Evolutionary conservation across 2,113 vertebrate species (phyloP).

Genomic region (Acanthochromis polyacanthus): DNA sequence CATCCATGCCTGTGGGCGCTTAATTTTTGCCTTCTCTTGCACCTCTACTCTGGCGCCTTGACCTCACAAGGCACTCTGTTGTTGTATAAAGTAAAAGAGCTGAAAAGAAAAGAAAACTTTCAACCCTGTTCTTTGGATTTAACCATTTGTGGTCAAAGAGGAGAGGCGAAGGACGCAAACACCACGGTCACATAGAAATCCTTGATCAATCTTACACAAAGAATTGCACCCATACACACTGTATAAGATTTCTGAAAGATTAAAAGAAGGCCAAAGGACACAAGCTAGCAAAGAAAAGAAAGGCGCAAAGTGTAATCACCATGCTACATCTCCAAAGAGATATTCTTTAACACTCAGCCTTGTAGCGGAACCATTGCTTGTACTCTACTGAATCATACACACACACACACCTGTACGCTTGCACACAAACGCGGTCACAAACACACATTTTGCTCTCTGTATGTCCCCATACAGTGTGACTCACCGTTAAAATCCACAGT

Average conservation of each 20-base stretch:
- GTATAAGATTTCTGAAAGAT: conserved; percentile 23
- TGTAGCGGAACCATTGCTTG: conserved; percentile 10
- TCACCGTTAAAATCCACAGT: conserved; percentile 30
- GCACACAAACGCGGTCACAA: neutral
- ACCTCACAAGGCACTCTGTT: conserved; percentile 25
- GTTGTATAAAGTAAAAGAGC: conserved; percentile 15
- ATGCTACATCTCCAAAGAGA: conserved; percentile 41
- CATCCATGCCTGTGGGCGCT: neutral
- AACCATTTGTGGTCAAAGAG: conserved; percentile 6
- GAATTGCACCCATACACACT: neutral
- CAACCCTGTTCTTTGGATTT: conserved; percentile 21
- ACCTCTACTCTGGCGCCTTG: conserved; percentile 10
- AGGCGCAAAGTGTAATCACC: conserved; percentile 33
- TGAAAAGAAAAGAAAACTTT: conserved; percentile 7
- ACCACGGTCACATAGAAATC: neutral
- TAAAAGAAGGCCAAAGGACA: conserved; percentile 23
- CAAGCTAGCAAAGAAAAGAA: neutral
- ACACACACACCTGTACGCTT: conserved; percentile 4
- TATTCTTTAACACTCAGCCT: conserved; percentile 48
- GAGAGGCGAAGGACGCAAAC: neutral
- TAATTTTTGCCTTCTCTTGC: conserved; percentile 1
- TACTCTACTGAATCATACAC: conserved; percentile 13
- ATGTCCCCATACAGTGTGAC: neutral
- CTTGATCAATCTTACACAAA: neutral
- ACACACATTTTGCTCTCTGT: conserved; percentile 22